These are phyloP conservation scores for Hemicentrotus pulcherrimus DNA, from an alignment of 35 echinoderm and acorn worm species.

Conservation along the genomic window DNA sequence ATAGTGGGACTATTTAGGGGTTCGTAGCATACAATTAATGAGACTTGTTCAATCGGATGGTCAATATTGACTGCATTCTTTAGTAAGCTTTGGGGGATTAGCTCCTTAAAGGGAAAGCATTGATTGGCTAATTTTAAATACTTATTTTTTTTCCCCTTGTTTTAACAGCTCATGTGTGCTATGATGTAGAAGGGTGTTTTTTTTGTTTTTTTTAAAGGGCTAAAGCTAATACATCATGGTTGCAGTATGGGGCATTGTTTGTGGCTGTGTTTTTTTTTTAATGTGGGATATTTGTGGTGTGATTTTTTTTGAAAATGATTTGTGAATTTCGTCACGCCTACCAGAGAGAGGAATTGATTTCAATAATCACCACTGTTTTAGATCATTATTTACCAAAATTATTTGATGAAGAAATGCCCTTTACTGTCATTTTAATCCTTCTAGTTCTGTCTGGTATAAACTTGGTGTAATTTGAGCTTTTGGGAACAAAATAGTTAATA, in stretches of 20 bases:
- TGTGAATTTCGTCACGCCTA: no score
- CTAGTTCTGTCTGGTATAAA: no score
- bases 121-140: not conserved
- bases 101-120: not conserved
- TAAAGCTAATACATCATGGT: not conserved
- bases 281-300: not conserved
- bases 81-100: not conserved
- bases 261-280: not conserved
- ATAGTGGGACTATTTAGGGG: not conserved
- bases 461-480: no score
- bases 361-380: no score
- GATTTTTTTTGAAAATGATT: no score
- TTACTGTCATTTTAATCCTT: no score
- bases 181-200: not conserved
- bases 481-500: no score
- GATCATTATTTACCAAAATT: no score
- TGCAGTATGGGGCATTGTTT: not conserved
- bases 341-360: no score
- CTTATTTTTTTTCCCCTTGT: not conserved
- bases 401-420: no score
- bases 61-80: not conserved
- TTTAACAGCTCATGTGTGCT: not conserved
- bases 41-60: not conserved
- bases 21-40: not conserved
- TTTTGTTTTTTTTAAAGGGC: no score